phyloP scores from a whole-genome alignment of 1,140 invertebrate genomes.

The Zaprionus tsacasi region DNA sequence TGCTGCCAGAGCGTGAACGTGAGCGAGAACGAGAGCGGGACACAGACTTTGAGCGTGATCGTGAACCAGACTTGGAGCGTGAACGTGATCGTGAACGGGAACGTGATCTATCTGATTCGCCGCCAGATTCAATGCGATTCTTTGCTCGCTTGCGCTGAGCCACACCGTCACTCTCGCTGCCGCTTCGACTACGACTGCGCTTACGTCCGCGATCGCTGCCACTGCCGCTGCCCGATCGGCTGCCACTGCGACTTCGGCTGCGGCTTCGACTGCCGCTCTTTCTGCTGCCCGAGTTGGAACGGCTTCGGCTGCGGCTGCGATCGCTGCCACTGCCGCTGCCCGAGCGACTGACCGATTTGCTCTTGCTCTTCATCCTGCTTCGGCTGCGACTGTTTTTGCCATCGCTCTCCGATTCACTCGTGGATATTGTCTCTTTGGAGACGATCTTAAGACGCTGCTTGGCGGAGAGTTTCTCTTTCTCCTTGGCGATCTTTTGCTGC shows the following conservation, averaged over 20 bases:
- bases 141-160: constrained; percentile 69
- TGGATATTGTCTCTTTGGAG: constrained; percentile 98
- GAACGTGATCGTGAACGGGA: constrained; percentile 83
- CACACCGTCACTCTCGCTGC: constrained; percentile 65
- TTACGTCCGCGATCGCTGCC: constrained; percentile 83
- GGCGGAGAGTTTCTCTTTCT: constrained; percentile 87
- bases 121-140: constrained; percentile 83
- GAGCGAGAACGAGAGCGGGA: constrained; percentile 75
- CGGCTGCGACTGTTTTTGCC: constrained; percentile 81
- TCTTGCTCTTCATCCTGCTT: constrained; percentile 49
- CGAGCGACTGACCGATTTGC: constrained; percentile 55
- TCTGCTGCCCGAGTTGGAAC: constrained; percentile 55
- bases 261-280: constrained; percentile 74
- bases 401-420: constrained; percentile 95
- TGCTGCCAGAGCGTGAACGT: constrained; percentile 64
- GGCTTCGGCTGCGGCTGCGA: constrained; percentile 45
- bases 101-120: constrained; percentile 64
- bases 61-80: constrained; percentile 77
- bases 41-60: constrained; percentile 72
- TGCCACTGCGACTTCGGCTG: constrained; percentile 62
- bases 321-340: constrained; percentile 52
- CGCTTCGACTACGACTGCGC: constrained; percentile 66
- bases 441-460: constrained; percentile 95
- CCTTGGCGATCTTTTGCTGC: constrained; percentile 84
- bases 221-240: constrained; percentile 61